phyloP scores from a whole-genome alignment of 2,113 vertebrate species.

The Muntiacus muntjak region DNA sequence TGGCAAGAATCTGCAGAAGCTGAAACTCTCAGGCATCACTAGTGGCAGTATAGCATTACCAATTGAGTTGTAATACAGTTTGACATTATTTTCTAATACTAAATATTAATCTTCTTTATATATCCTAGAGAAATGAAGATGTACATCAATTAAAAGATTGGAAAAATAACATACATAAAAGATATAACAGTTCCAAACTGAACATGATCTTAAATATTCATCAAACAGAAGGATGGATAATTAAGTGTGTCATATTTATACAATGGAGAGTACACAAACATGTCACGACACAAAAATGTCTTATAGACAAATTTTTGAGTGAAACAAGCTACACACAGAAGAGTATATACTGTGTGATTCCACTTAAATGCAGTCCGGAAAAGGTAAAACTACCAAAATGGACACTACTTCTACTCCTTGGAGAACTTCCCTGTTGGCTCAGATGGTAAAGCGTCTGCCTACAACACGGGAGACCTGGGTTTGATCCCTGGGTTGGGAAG shows the following conservation, averaged over 20 bases:
- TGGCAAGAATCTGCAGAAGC: too few species aligned
- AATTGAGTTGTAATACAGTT: not conserved
- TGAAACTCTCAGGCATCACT: too few species aligned
- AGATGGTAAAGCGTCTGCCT: too few species aligned
- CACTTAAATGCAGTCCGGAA: not conserved
- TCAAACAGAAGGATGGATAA: not conserved
- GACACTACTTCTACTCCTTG: not conserved
- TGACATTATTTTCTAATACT: not conserved
- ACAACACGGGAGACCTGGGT: too few species aligned
- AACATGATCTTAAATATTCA: not conserved
- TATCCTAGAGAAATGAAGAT: too few species aligned
- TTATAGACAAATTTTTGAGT: not conserved
- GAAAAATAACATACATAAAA: too few species aligned
- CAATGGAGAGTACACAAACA: not conserved
- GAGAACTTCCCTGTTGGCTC: too few species aligned
- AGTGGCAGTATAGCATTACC: not conserved
- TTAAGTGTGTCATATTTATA: not conserved
- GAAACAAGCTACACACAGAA: not conserved
- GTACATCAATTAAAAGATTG: too few species aligned
- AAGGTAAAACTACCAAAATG: not conserved
- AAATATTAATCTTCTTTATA: not conserved
- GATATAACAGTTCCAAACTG: not conserved
- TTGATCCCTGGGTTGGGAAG: too few species aligned
- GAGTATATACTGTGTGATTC: not conserved
- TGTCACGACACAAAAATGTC: not conserved